Evolutionary conservation across 2,888 invertebrate species (phyloP), one percentile per base, ranked within the genome.

Genomic region (Chrysodeixis includens): DNA sequence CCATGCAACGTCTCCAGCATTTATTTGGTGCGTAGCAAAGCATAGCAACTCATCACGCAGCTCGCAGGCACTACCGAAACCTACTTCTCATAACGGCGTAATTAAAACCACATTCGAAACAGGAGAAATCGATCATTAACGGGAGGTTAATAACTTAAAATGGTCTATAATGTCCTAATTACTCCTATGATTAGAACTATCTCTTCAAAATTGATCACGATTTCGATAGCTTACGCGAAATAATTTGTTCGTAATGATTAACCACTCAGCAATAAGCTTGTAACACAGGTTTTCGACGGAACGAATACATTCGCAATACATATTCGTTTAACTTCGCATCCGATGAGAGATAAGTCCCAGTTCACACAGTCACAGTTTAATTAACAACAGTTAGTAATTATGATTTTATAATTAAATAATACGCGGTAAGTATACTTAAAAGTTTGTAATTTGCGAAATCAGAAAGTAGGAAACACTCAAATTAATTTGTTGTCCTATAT

Each of bases 191-290:
- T 57, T 30, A 57, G 52, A 53, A 53, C 44, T 20, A 52, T 20
- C 16, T 52, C 10, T 49, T 20, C 46, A 44, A 62, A 73, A 77
- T 32, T 59, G 20, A 64, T 61, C 55, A 63, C 58, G 56, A 62
- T 59, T 52, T 8, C 9, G 26, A 32, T 40, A 30, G 35, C 44
- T 53, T 44, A 35, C 20, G 56, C 56, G 52, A 16, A n/a, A 46
- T 62, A 57, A 74, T 46, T 63, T 62, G 40, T 61, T 76, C 51
- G 57, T 64, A 77, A 78, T 79, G 74, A 86, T 86, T 79, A 76
- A 86, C 85, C 83, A 80, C 62, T 59, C 54, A 65, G 62, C 68
- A 74, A 76, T 74, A 67, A 76, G 67, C 66, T 72, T 70, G 71
- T 67, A 74, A 64, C 53, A 14, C 74, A 51, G 74, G 74, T 82